Base-by-base conservation (phyloP, 1,140 invertebrate genomes). In the Eueides isabella region DNA sequence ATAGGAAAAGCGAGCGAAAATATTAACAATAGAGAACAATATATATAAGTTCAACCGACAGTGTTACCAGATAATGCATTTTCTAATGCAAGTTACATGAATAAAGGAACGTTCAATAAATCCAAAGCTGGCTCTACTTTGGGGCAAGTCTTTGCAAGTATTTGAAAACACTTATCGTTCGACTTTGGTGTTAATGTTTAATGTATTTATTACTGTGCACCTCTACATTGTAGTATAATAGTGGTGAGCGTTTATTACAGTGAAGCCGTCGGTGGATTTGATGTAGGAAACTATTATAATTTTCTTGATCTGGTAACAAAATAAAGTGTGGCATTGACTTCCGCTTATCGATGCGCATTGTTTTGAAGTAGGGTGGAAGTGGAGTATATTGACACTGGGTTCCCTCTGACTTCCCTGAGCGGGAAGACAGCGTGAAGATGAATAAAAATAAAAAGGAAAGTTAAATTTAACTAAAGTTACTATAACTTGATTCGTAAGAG, bases 31-130 rank as follows among this genome's bases (percentile, higher is more conserved):
- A 63, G 48, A 16, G 61, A 16, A 63, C 61, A 63, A 63, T 63
- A 31, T 30, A 63, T 30, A 63, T 63, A 63, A 63, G 29, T 63
- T 63, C 29, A 61, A 12, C 61, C 29, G 61, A 30, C 29, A 63
- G 61, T n/a, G 61, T 63, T 63, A 31, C 28, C 26, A 31, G 61
- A 63, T 63, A 63, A 63, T 63, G 61, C 61, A 30, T 63, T 63
- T 63, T 63, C 61, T 63, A 63, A 63, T 63, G 61, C 61, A 63
- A 63, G 26, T 28, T 30, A 63, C 61, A 63, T 31, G 61, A 63
- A 63, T 63, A 63, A n/a, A 63, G 26, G 61, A 63, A 63, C 61
- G 16, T 63, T 23, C 61, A 63, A 63, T 63, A 63, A 63, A 63
- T 63, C 61, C 29, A 62, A 16, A 28, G 61, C n/a, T 63, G 61